Base-by-base conservation (phyloP, 2,888 invertebrate species). In the Heliconius ethilla region DNA sequence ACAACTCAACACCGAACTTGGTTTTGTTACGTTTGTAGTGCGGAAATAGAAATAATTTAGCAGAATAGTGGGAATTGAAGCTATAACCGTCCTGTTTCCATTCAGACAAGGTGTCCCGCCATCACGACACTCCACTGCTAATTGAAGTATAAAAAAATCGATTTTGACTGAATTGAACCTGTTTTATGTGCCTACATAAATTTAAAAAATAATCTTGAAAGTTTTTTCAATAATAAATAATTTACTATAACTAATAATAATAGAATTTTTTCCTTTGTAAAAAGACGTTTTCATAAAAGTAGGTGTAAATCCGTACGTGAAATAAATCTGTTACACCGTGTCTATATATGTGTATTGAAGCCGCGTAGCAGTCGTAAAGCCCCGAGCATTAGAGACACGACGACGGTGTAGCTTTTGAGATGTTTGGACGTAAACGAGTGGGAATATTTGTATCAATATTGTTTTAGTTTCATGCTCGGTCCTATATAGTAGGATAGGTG, bases 311-410 rank as follows among this genome's bases (percentile, higher is more conserved):
- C 77, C 73, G 29, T 55, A 77, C 73, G 59, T 37, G 27, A 37
- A 77, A 66, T 65, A 77, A 77, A 77, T 73, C 77, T 70, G 66
- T 73, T 27, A 72, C 45, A 65, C 33, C 65, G 70, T 29, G 70
- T 55, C 29, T 74, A 51, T 40, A 66, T 59, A 63, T 29, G 51
- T 74, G 27, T 40, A 55, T 66, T 59, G 73, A 33, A 73, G 73
- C 77, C 59, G 73, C 77, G 73, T 37, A 73, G 65, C 65, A 67
- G 67, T n/a, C 72, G 37, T 51, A 77, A 77, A 77, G 65, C 72
- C 66, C 33, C 33, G 3, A 45, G 76, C 76, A 76, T 70, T 76
- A 70, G 76, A 25, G 51, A 70, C 70, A 51, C 15, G 65, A 33
- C 70, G 75, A 33, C n/a, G 55, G 70, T 33, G 55, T 55, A 13